phyloP scores from a whole-genome alignment of 2,797 vertebrate species.

The Emydoidea blandingii region DNA sequence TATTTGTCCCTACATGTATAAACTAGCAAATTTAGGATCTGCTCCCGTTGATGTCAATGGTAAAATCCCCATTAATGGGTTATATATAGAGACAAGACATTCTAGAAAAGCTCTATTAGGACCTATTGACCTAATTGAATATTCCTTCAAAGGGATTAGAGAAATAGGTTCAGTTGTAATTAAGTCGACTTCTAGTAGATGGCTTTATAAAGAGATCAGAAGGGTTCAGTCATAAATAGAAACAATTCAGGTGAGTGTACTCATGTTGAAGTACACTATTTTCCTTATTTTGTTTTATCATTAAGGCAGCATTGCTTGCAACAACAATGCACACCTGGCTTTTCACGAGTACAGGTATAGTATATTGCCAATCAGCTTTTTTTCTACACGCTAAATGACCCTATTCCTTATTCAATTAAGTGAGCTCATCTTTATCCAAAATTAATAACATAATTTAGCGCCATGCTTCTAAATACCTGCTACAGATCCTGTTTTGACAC shows the following conservation, averaged over 20 bases:
- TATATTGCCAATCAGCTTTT: background rate
- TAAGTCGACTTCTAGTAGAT: background rate
- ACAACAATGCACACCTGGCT: background rate
- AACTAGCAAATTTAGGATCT: background rate
- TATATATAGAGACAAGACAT: background rate
- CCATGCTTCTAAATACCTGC: background rate
- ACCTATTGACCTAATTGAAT: background rate
- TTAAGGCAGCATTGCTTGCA: background rate
- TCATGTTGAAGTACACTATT: background rate
- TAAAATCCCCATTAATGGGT: background rate
- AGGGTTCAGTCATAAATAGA: background rate
- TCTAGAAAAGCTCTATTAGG: background rate
- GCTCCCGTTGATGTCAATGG: background rate
- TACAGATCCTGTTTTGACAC: background rate
- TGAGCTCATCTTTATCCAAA: background rate
- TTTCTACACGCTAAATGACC: background rate
- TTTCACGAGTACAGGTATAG: background rate
- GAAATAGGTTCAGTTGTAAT: background rate
- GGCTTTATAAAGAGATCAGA: conserved; percentile 18
- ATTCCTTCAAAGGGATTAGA: background rate
- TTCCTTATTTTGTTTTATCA: background rate
- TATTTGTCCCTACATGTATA: rapidly evolving
- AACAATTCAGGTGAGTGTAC: background rate
- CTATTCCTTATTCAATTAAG: background rate
- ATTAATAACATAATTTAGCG: background rate